Conservation (phyloP, 2,113 vertebrate genomes). For the Bombycilla garrulus region DNA sequence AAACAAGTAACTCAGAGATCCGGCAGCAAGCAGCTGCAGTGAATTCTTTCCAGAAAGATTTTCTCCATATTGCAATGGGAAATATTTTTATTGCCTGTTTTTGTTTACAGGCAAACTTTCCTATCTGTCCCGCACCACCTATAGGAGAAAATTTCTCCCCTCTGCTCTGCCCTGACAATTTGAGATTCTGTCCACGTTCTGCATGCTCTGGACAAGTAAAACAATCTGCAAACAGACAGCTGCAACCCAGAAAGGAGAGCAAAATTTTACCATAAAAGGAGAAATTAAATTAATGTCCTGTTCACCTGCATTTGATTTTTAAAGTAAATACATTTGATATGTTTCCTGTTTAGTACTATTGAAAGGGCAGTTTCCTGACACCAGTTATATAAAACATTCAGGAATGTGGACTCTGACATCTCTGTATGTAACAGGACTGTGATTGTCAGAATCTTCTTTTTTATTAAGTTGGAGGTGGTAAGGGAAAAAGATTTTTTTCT, state of each 20-base stretch:
- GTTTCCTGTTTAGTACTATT: neutral
- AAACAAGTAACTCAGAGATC: neutral
- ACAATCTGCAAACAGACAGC: neutral
- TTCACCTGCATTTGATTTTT: slow-evolving; percentile 15
- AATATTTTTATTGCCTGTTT: neutral
- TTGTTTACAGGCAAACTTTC: neutral
- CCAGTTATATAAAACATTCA: neutral
- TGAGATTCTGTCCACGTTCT: neutral
- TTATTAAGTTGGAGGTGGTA: slow-evolving; percentile 48
- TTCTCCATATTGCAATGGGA: neutral
- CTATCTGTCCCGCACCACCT: neutral
- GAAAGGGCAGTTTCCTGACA: neutral
- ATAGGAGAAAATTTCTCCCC: neutral
- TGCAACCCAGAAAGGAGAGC: neutral
- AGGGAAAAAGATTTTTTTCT: neutral
- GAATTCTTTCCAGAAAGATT: neutral
- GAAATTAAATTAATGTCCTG: neutral
- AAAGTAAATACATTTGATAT: neutral
- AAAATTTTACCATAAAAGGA: neutral
- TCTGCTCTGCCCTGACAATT: neutral
- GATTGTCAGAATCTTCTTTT: slow-evolving; percentile 45
- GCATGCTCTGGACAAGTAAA: neutral
- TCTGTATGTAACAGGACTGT: neutral
- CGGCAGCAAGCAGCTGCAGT: neutral
- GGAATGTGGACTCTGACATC: neutral